Evolutionary conservation across 2,888 invertebrate genomes (phyloP), one percentile per base, ranked within the genome.

Genomic region (Hyppa rectilinea): DNA sequence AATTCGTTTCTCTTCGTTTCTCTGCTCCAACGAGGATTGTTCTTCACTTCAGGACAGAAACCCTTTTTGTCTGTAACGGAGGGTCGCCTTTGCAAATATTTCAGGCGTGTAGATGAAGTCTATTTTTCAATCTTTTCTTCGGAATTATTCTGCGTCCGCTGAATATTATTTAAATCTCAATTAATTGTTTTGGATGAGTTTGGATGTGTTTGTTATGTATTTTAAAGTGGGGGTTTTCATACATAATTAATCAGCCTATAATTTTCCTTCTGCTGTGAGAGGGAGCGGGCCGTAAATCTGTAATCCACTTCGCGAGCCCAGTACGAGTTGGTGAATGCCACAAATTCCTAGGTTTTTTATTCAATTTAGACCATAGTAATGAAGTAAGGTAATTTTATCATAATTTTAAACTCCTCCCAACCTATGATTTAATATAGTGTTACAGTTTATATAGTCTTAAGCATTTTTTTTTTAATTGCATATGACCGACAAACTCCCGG

Each of bases 41-140:
- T 64, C 65, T 71, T 67, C 56, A 71, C 43, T 63, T 34, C 64
- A 64, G 31, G 56, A 58, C 55, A 78, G 49, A 64, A 78, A 66
- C 31, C 81, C 68, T 62, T 79, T 71, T 69, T 63, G 75, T 50
- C 62, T 49, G 55, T 50, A 29, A 23, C 55, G 64, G 52, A 60
- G 40, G 49, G 36, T 26, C 36, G 78, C 63, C 53, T 67, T 40
- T 55, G 58, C 71, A 52, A 53, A 74, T 73, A 71, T 62, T 81
- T 61, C 60, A 68, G 68, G 66, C 71, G 68, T 81, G 81, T 73
- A 70, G 75, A 75, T 79, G 81, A 81, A 66, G 60, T 47, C 71
- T 53, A 79, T 81, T 81, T 81, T 81, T 81, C 60, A 40, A 81
- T 75, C 58, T 75, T 81, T 79, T 79, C 55, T 79, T 79, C 55